These are phyloP conservation scores for Bombus soroeensis DNA, from an alignment of 1,140 invertebrate genomes.

Conservation along the genomic window DNA sequence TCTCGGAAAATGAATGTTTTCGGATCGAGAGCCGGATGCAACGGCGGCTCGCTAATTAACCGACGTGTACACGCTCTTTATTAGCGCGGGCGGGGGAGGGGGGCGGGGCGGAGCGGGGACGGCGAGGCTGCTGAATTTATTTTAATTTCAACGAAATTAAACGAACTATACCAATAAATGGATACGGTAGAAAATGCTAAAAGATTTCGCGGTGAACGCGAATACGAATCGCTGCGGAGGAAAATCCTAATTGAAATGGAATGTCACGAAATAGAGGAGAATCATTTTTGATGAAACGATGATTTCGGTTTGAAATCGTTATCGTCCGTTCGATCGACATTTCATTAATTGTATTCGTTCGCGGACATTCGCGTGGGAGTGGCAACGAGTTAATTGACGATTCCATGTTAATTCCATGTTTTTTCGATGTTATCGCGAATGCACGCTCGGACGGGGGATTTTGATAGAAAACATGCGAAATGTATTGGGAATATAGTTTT, in stretches of 20 bases:
- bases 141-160: conserved; percentile 26
- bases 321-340: no score
- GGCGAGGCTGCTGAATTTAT: background rate
- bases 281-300: no score
- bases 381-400: no score
- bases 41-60: conserved; percentile 31
- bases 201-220: background rate
- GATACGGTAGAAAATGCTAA: background rate
- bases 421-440: no score
- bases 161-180: background rate
- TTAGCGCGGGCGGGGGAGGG: background rate
- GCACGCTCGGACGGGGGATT: no score
- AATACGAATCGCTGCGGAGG: no score
- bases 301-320: no score
- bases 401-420: no score
- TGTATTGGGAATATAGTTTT: fast-evolving
- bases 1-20: conserved; percentile 38
- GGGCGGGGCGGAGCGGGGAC: fast-evolving
- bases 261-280: no score
- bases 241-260: no score
- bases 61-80: conserved; percentile 10
- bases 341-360: no score
- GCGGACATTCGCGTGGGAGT: no score
- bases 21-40: background rate
- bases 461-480: background rate